Base-by-base conservation (phyloP, 1,140 invertebrate genomes). In the Anthonomus grandis region DNA sequence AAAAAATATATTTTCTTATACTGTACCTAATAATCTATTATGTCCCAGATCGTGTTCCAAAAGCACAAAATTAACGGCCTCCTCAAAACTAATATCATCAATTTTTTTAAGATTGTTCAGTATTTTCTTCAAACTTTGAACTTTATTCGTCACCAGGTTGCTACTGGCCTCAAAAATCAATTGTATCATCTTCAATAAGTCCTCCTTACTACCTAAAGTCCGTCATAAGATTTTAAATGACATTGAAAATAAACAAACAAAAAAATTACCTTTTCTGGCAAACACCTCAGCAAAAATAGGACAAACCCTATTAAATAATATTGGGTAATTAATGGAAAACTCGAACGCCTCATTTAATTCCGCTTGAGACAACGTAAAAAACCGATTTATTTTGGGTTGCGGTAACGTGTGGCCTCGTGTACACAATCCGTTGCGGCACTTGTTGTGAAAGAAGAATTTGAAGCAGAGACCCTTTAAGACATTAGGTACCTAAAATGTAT, bases 241-340 rank as follows among this genome's bases (percentile, higher is more conserved):
- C n/a, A n/a, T n/a, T n/a, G n/a, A n/a, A n/a, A n/a, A n/a, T n/a
- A n/a, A n/a, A n/a, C n/a, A n/a, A n/a, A n/a, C n/a, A n/a, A n/a
- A n/a, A n/a, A n/a, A n/a, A n/a, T n/a, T 31, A 53, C 51, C 51
- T 44, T 17, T 38, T 10, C 3, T n/a, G 2, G 51, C 51, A 22
- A 53, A 53, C 22, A 19, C 22, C 8, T 53, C 41, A 0, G 51
- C 38, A 38, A 53, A 53, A 34, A 18, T n/a, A n/a, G 18, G 21
- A 15, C 34, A 45, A 0, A 44, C 19, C 6, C 4, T 25, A 5
- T 27, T 27, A 34, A 18, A 53, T 21, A 44, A 48, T 5, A 23
- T 12, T 6, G 51, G 41, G 21, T 44, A 6, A 5, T 13, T 5
- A 15, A 31, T 42, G 6, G 24, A 24, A 19, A 53, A 53, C 12